A percentile compares a stretch with the other conserved stretches of the same genome.
Conservation (phyloP, 2,888 invertebrate genomes). For the Cantharis rustica region DNA sequence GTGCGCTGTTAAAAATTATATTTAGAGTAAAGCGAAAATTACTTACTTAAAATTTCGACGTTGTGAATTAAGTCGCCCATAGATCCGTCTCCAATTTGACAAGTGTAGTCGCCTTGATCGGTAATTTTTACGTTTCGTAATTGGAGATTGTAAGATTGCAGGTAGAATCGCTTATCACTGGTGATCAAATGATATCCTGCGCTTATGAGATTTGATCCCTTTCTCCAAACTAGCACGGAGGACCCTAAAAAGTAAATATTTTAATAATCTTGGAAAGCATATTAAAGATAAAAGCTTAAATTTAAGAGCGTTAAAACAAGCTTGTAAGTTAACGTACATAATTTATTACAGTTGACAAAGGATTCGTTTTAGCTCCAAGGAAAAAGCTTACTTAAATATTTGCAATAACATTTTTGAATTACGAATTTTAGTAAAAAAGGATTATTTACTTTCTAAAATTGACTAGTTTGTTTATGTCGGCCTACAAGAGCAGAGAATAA, state of each 20-base stretch:
- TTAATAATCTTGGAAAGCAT: not conserved
- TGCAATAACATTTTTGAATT: not conserved
- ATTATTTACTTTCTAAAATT: not conserved
- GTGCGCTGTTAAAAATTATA: not conserved
- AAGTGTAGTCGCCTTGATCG: constrained; percentile 63
- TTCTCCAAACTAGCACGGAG: constrained; percentile 61
- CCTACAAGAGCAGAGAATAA: not conserved
- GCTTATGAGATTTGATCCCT: constrained; percentile 59
- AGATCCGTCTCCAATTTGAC: constrained; percentile 62
- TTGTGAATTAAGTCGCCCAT: constrained; percentile 61
- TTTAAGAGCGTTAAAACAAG: not conserved
- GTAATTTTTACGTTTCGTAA: constrained; percentile 59
- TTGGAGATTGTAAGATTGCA: constrained; percentile 60
- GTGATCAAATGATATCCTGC: constrained; percentile 62
- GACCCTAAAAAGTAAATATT: constrained; percentile 51
- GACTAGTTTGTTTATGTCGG: not conserved
- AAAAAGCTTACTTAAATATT: not conserved
- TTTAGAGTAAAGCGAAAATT: not conserved
- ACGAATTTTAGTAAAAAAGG: not conserved
- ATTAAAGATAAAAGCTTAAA: not conserved
- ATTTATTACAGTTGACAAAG: not conserved
- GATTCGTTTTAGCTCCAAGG: not conserved
- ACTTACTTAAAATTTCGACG: constrained; percentile 62
- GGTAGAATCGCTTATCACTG: constrained; percentile 58
- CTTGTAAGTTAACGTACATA: not conserved